These are phyloP conservation scores for Cydia strobilella DNA, from an alignment of 1,140 invertebrate species.

Conservation along the genomic window DNA sequence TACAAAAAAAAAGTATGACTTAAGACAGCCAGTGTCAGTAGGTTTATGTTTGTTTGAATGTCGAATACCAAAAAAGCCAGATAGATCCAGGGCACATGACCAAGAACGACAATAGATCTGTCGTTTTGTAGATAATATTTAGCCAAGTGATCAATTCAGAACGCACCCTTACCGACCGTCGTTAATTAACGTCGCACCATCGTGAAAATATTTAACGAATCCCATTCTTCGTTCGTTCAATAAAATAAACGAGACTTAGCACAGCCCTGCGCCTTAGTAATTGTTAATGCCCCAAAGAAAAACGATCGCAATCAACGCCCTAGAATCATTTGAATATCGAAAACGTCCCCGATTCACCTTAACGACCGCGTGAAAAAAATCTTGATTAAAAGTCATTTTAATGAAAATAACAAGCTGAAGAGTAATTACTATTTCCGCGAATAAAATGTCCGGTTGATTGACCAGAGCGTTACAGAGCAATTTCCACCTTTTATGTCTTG, in stretches of 20 bases:
- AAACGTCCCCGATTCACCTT: constrained; percentile 36
- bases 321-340: constrained; percentile 18
- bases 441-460: constrained; percentile 38
- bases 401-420: constrained; percentile 42
- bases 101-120: too few relatives aligned
- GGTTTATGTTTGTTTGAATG: too few relatives aligned
- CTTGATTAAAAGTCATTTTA: constrained; percentile 34
- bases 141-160: too few relatives aligned
- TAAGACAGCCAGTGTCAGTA: too few relatives aligned
- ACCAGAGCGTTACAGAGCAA: background rate
- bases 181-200: background rate
- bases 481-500: background rate
- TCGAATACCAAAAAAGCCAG: too few relatives aligned
- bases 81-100: too few relatives aligned
- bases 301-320: constrained; percentile 23
- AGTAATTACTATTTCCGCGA: constrained; percentile 46
- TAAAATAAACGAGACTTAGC: constrained; percentile 22
- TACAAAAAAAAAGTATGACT: too few relatives aligned
- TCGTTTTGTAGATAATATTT: too few relatives aligned
- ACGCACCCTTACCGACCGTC: too few relatives aligned
- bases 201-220: background rate
- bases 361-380: constrained; percentile 29
- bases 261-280: constrained; percentile 24
- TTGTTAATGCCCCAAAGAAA: constrained; percentile 27
- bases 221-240: constrained; percentile 41